Evolutionary conservation across 1,140 invertebrate genomes (phyloP), one percentile per base, ranked within the genome.

Genomic region (Zaprionus africanus): DNA sequence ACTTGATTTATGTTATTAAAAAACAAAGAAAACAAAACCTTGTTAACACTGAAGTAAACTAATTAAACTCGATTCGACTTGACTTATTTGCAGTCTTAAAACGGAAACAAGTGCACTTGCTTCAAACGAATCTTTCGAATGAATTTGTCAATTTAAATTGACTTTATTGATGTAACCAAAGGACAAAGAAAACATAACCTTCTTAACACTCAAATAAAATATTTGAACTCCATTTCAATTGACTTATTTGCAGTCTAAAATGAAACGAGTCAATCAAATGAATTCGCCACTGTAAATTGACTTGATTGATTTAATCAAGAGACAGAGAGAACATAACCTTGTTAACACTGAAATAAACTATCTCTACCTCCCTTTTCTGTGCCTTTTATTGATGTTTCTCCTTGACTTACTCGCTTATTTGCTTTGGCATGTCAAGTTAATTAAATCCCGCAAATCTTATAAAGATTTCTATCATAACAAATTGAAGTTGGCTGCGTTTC

Each of bases 401-500:
- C 4, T 22, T 51, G 17, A 19, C 11, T 51, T 51, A 51, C 46
- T 51, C 46, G 19, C 22, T 13, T 51, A 51, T 22, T 51, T 51
- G 17, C 11, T 13, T 51, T 13, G 19, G 19, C 46, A 19, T 46
- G 41, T 19, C 46, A 51, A 24, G 19, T 51, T 24, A 19, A 51
- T 51, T 13, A 51, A 24, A 24, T 19, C 19, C 12, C 5, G 7
- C 7, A 46, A 46, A 46, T 46, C 41, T 46, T n/a, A 17, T 46
- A 46, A 46, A 46, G 7, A 17, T 46, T 6, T 17, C n/a, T 46
- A 17, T 17, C 41, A 46, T 46, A 9, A 2, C n/a, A 46, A 46
- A 46, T 46, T 46, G 41, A 46, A 46, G n/a, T 15, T 46, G 41
- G 41, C 41, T 19, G 19, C 41, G 17, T 46, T 46, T 46, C 41